These are phyloP conservation scores for Rallus crepitans DNA, from an alignment of 2,797 vertebrate genomes.

Conservation along the genomic window DNA sequence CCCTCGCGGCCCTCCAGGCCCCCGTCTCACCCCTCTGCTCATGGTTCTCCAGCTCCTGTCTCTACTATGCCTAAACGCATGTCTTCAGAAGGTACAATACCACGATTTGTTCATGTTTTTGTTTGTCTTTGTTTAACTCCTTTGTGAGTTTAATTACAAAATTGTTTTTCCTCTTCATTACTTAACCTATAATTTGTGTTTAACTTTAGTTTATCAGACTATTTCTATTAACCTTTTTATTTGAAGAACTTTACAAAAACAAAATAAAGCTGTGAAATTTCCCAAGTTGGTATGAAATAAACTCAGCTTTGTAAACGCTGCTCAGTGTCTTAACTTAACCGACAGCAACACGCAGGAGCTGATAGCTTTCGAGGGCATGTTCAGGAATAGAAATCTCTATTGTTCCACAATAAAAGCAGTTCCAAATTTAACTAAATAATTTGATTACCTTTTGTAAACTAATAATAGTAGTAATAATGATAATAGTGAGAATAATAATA, in stretches of 20 bases:
- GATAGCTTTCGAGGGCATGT: not conserved
- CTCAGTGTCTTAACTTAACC: slow-evolving; percentile 68
- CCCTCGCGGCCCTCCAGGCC: slow-evolving; percentile 98
- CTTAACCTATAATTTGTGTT: slow-evolving; percentile 81
- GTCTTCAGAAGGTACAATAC: slow-evolving; percentile 98
- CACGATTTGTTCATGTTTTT: slow-evolving; percentile 84
- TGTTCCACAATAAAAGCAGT: not conserved
- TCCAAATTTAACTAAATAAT: not conserved
- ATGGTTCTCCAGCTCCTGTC: slow-evolving; percentile 94
- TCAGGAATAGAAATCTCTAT: not conserved
- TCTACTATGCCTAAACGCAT: slow-evolving; percentile 99
- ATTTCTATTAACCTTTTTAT: slow-evolving; percentile 79
- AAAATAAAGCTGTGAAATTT: slow-evolving; percentile 66
- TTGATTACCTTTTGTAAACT: not conserved
- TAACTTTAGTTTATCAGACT: slow-evolving; percentile 80
- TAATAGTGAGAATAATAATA: not conserved
- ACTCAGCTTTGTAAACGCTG: slow-evolving; percentile 62
- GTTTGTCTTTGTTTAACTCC: slow-evolving; percentile 82
- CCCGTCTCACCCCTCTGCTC: slow-evolving; percentile 98
- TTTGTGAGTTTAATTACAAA: slow-evolving; percentile 77
- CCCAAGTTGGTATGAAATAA: slow-evolving; percentile 54
- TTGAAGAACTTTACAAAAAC: slow-evolving; percentile 74
- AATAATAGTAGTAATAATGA: not conserved
- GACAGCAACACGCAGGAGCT: slow-evolving; percentile 9
- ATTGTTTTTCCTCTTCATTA: slow-evolving; percentile 80